Percentiles rank a stretch among this genome's conserved stretches.
Conservation (phyloP, 1,140 invertebrate genomes). For the Brachionus angularis region DNA sequence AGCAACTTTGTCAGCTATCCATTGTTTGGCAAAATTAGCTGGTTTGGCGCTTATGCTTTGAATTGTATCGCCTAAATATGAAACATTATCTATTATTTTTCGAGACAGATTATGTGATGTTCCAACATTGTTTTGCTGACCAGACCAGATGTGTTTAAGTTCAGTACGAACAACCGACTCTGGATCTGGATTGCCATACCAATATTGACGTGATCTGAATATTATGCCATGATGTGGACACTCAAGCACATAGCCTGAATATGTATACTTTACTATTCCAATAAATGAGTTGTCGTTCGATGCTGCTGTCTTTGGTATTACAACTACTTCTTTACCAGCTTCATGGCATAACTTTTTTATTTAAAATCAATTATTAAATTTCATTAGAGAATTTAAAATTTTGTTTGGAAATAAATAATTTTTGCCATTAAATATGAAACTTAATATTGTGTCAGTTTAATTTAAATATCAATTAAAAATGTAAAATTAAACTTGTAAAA, state of each 20-base stretch:
- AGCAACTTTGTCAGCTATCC: constrained; percentile 72
- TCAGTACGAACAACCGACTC: constrained; percentile 62
- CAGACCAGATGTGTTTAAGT: constrained; percentile 44
- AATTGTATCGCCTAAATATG: constrained; percentile 68
- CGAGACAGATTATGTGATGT: constrained; percentile 68
- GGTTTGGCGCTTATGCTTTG: constrained; percentile 68
- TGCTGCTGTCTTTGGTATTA: constrained; percentile 63
- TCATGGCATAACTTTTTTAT: constrained; percentile 62
- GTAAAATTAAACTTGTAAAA: no score
- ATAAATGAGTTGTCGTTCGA: constrained; percentile 64
- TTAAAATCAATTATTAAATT: no score
- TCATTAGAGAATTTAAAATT: no score
- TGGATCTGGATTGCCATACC: constrained; percentile 76
- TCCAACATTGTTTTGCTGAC: constrained; percentile 36
- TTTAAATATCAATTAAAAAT: no score
- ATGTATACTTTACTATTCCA: constrained; percentile 72
- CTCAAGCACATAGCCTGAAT: constrained; percentile 75
- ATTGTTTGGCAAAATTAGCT: constrained; percentile 66
- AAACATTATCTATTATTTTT: constrained; percentile 70
- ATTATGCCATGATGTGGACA: constrained; percentile 77
- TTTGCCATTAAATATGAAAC: no score
- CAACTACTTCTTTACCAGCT: constrained; percentile 65
- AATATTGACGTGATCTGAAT: constrained; percentile 73
- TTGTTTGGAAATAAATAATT: no score
- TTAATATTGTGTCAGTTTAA: no score